phyloP scores from a whole-genome alignment of 2,113 vertebrate genomes.

The Laticauda laticaudata region DNA sequence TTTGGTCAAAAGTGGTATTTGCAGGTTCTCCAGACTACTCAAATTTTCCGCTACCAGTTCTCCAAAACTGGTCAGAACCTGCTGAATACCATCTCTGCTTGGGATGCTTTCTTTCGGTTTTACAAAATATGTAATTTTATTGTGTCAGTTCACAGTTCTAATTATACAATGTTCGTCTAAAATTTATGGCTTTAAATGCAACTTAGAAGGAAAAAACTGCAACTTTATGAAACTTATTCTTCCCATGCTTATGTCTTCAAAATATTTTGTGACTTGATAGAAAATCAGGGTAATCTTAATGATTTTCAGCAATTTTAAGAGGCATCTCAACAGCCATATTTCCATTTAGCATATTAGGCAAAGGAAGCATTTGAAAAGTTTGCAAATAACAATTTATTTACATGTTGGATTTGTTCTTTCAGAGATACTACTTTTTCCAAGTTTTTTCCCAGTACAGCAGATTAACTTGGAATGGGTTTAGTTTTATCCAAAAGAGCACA shows the following conservation, averaged over 20 bases:
- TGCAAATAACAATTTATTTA: conserved; percentile 28
- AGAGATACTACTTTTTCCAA: not conserved
- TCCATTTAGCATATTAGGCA: conserved; percentile 24
- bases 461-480: not conserved
- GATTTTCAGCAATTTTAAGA: conserved; percentile 55
- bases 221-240: conserved; percentile 51
- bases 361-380: conserved; percentile 15
- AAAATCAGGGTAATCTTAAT: conserved; percentile 51
- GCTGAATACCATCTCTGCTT: no score
- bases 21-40: no score
- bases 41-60: no score
- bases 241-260: conserved; percentile 61
- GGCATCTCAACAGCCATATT: conserved; percentile 55
- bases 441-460: conserved; percentile 6
- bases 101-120: conserved; percentile 55
- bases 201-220: conserved; percentile 54
- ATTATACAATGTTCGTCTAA: conserved; percentile 44
- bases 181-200: conserved; percentile 46
- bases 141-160: conserved; percentile 57
- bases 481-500: conserved; percentile 13
- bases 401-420: not conserved
- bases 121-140: conserved; percentile 61
- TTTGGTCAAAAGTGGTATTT: no score
- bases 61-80: no score
- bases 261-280: conserved; percentile 47